Evolutionary conservation across 2,113 vertebrate genomes (phyloP).

Genomic region (Numida meleagris): DNA sequence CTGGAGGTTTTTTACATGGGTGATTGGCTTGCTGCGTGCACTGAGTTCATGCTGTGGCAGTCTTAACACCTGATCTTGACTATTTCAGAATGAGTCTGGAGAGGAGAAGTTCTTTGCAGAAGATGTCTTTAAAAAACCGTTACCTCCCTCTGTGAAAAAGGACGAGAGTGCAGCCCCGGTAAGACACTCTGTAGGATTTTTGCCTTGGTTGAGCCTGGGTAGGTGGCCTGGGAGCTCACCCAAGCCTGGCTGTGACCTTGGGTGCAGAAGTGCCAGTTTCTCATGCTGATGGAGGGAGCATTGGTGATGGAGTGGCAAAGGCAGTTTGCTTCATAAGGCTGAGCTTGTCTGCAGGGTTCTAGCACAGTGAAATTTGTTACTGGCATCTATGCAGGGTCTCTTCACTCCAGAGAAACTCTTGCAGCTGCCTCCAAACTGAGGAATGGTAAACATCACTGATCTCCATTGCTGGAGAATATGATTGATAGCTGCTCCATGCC

Average conservation of each 20-base stretch:
- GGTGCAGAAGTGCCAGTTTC: background rate
- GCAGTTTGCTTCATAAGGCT: background rate
- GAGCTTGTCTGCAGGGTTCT: background rate
- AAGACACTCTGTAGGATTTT: conserved; percentile 3
- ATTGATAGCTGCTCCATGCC: background rate
- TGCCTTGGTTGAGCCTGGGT: background rate
- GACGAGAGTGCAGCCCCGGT: conserved; percentile 82
- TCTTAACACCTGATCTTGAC: background rate
- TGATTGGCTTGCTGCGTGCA: background rate
- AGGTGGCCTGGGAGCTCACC: background rate
- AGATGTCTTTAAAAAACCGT: conserved; percentile 95
- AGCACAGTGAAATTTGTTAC: background rate
- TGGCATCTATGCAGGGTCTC: background rate
- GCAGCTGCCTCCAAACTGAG: background rate
- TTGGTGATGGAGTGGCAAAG: background rate
- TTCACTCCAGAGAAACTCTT: background rate
- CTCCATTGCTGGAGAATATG: background rate
- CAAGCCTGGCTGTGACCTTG: background rate
- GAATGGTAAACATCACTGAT: background rate
- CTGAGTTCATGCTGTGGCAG: fast-evolving
- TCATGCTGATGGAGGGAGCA: background rate
- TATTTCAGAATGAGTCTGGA: conserved; percentile 75
- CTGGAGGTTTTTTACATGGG: background rate
- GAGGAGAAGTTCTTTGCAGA: conserved; percentile 78
- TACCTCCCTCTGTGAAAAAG: conserved; percentile 90